Base-by-base conservation (phyloP, 2,113 vertebrate species). In the Anolis sagrei region DNA sequence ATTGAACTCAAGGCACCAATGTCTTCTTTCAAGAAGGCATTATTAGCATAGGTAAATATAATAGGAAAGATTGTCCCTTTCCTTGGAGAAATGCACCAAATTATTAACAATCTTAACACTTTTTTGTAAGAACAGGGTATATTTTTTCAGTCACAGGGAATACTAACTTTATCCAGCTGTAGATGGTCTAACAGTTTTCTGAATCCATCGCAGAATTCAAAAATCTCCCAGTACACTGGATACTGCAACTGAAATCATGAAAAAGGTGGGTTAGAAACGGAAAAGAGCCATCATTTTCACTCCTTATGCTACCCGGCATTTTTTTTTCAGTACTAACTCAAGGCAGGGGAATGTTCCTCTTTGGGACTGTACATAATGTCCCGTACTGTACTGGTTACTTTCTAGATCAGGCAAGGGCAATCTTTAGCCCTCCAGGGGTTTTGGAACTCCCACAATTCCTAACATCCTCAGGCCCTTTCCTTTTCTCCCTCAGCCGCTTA, bases 151-250 rank as follows among this genome's bases (percentile, higher is more conserved):
- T 44, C 89, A 75, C 11, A 0, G 9, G 84, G 76, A 44, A 44
- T 74, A 95, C 96, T 96, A 90, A 99, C 99, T 97, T 99, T 99
- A 95, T 99, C 99, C 89, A 99, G 89, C 69, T 99, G 98, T 84
- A 99, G 96, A 91, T 99, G 98, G 90, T 99, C 99, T 61, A 99
- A 95, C 81, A 99, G 97, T 93, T 99, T 99, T 91, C 98, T 95
- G 95, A 99, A 99, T 90, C 99, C 99, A 78, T 99, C 98, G 90
- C 98, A 99, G 96, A 99, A 99, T 94, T 99, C 99, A 58, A 98
- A 95, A 64, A 98, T 97, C 91, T 99, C 98, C 99, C 99, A 99
- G 92, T 99, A 99, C 77, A 99, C 97, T 0, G 99, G 99, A 94
- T 99, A 99, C 94, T 99, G 99, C 89, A 99, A 94, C 99, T 97